Evolutionary conservation across 1,140 invertebrate genomes (phyloP), one percentile per base, ranked within the genome.

Genomic region (Linepithema humile): DNA sequence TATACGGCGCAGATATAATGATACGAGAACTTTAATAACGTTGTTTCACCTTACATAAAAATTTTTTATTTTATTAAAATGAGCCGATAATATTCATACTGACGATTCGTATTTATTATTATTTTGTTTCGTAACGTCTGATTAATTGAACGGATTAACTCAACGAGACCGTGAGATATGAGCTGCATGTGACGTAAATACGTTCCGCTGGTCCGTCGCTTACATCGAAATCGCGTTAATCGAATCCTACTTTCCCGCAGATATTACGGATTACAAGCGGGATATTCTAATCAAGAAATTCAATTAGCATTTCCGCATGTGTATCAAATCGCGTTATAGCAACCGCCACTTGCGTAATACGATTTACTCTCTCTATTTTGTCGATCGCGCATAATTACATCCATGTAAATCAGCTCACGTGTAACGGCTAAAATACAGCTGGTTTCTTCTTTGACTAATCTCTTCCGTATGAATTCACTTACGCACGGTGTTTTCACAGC

Each of bases 261-360:
- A 80, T 80, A 80, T 69, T 69, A 65, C 64, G 38, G 64, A 70
- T 70, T 70, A 80, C 29, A 77, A 17, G 9, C 48, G 35, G 48
- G 64, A 80, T 80, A 80, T 80, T 80, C 64, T 80, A 80, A 80
- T 80, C 75, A 69, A 80, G 75, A 70, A 80, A 80, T 80, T 80
- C 75, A 80, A 80, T 80, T 80, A 80, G 75, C 50, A 80, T 80
- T 80, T 80, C 64, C 64, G 64, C 64, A 20, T 70, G 75, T 80
- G 50, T 43, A 80, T 80, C 64, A 80, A 80, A 80, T 80, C 64
- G 50, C 38, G 75, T 80, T 80, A 70, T 64, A 35, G 75, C 48
- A 50, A 78, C 75, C 48, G 64, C 48, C 75, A 70, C 64, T 80
- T 80, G 75, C 50, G 75, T 69, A 70, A 80, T 80, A 57, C 20